Evolutionary conservation across 1,140 invertebrate species (phyloP).

Genomic region (Aphis craccivora): DNA sequence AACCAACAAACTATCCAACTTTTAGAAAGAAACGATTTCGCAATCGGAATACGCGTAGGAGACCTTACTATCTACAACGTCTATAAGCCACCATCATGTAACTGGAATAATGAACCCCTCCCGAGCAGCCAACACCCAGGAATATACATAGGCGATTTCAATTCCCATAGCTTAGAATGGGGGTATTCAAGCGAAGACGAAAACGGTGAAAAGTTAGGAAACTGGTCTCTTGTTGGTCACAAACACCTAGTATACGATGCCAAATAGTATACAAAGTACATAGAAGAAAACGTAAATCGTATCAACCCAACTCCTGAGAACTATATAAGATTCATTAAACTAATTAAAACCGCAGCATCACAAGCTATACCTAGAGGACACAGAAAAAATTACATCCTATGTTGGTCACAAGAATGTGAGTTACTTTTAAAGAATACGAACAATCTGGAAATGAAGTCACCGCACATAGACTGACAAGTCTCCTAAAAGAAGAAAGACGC

Average conservation of each 20-base stretch:
- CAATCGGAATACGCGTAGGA: not conserved
- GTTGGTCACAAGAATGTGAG: not conserved
- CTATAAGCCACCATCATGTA: not conserved
- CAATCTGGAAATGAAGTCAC: not conserved
- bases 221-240: not conserved
- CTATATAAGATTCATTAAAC: not conserved
- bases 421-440: not conserved
- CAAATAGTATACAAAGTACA: not conserved
- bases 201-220: not conserved
- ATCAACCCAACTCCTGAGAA: slow-evolving; percentile 9
- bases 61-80: not conserved
- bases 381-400: slow-evolving; percentile 15
- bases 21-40: not conserved
- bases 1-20: not conserved
- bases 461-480: not conserved
- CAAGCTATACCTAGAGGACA: slow-evolving; percentile 5
- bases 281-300: not conserved
- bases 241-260: not conserved
- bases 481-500: slow-evolving; percentile 13
- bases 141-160: slow-evolving; percentile 22
- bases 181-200: not conserved
- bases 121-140: slow-evolving; percentile 5
- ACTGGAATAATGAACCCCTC: not conserved
- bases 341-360: not conserved
- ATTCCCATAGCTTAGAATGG: slow-evolving; percentile 2